A percentile compares a stretch with the other conserved stretches of the same genome.
Evolutionary conservation across 2,113 vertebrate genomes (phyloP).

Genomic region (Mus pahari): DNA sequence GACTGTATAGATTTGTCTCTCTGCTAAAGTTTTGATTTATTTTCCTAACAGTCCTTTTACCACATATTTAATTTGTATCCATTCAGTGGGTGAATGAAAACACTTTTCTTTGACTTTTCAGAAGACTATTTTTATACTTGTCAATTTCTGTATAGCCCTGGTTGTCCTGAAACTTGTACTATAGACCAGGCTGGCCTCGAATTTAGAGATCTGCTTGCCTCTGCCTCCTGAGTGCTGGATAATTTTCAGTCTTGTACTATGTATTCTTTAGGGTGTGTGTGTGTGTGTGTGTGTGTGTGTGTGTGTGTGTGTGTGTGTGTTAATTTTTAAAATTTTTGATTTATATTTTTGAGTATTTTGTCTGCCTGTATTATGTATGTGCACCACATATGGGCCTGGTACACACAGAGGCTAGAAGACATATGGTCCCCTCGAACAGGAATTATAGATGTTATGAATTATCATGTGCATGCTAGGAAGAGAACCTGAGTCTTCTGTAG

Average conservation of each 20-base stretch:
- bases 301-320: neutral
- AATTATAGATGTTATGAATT: neutral
- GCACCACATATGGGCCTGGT: neutral
- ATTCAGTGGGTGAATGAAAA: conserved; percentile 40
- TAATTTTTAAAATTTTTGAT: neutral
- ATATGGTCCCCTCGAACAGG: neutral
- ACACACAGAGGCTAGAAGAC: neutral
- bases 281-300: neutral
- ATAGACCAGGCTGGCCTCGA: neutral
- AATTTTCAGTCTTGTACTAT: neutral
- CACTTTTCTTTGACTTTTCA: neutral
- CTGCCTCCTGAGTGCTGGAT: neutral
- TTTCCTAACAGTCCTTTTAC: neutral
- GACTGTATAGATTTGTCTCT: neutral
- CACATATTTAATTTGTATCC: conserved; percentile 9
- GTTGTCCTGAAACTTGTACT: neutral
- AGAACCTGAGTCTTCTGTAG: neutral
- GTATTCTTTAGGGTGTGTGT: neutral
- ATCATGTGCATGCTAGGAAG: neutral
- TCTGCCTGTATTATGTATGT: neutral
- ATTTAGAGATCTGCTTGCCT: neutral
- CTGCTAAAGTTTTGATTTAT: conserved; percentile 33
- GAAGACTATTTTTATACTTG: conserved; percentile 20
- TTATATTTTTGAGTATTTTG: neutral
- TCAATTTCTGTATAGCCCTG: neutral